These are phyloP conservation scores for Kryptolebias ocellatus DNA, from an alignment of 2,797 vertebrate genomes.

Conservation along the genomic window DNA sequence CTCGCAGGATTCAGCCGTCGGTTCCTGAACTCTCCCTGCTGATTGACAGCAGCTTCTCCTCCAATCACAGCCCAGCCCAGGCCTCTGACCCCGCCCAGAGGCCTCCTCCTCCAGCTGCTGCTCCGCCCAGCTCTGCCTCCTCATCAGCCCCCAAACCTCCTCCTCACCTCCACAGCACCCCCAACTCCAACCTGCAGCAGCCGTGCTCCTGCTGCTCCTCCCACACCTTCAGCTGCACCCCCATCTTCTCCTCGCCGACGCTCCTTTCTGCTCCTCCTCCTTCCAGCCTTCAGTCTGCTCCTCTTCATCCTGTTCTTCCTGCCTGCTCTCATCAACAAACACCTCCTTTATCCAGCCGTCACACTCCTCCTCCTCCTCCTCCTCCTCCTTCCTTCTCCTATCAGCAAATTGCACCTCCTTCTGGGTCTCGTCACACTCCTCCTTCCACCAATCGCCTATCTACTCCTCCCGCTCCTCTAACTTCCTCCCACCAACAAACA, in stretches of 20 bases:
- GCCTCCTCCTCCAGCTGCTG: slow-evolving; percentile 35
- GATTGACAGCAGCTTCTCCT: slow-evolving; percentile 84
- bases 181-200: slow-evolving; percentile 70
- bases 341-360: background rate
- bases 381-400: slow-evolving; percentile 7
- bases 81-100: slow-evolving; percentile 48
- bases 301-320: slow-evolving; percentile 24
- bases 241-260: slow-evolving; percentile 51
- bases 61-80: slow-evolving; percentile 52
- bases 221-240: slow-evolving; percentile 71
- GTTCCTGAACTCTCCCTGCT: slow-evolving; percentile 96
- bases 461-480: background rate
- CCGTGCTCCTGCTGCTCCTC: slow-evolving; percentile 77
- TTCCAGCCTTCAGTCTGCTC: slow-evolving; percentile 52
- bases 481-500: slow-evolving; percentile 4
- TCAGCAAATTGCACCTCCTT: background rate
- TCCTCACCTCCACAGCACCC: slow-evolving; percentile 80
- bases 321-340: background rate
- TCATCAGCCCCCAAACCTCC: slow-evolving; percentile 45
- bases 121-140: slow-evolving; percentile 24
- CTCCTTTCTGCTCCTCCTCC: slow-evolving; percentile 35
- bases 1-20: slow-evolving; percentile 87
- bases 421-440: slow-evolving; percentile 9
- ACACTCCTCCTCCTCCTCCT: background rate
- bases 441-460: slow-evolving; percentile 14